phyloP scores from a whole-genome alignment of 2,888 invertebrate genomes.

The Isotomurus palustris region DNA sequence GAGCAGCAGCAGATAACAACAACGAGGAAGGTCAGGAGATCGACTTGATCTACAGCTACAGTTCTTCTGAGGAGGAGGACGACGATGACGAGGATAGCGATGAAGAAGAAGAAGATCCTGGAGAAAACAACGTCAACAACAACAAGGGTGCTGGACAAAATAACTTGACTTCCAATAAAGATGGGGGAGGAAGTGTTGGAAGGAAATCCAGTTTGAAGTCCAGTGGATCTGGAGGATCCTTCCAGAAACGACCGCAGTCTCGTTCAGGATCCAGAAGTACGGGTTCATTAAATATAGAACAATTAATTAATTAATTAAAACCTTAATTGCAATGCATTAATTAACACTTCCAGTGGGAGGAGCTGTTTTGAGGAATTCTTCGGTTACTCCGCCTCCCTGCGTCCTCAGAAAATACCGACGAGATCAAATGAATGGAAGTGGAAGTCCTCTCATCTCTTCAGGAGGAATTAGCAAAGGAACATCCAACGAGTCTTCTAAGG shows the following conservation, averaged over 20 bases:
- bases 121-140: not conserved
- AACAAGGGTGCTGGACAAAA: too few species aligned
- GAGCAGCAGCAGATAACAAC: not conserved
- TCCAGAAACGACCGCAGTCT: constrained; percentile 14
- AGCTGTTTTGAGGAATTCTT: constrained; percentile 19
- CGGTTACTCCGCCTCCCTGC: constrained; percentile 41
- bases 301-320: not conserved
- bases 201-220: constrained; percentile 15
- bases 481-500: not conserved
- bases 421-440: constrained; percentile 19
- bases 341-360: not conserved
- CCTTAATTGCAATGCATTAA: too few species aligned
- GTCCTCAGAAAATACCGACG: constrained; percentile 36
- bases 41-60: constrained; percentile 38
- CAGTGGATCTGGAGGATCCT: constrained; percentile 19
- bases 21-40: constrained; percentile 27
- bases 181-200: constrained; percentile 13
- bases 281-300: not conserved
- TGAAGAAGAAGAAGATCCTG: not conserved
- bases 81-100: constrained; percentile 19
- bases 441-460: not conserved
- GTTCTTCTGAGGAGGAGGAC: constrained; percentile 33
- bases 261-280: not conserved
- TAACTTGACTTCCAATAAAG: constrained; percentile 8
- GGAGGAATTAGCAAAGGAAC: too few species aligned